A percentile compares a stretch with the other conserved stretches of the same genome.
phyloP scores from a whole-genome alignment of 1,140 invertebrate genomes.

The Stenopsyche tienmushanensis region DNA sequence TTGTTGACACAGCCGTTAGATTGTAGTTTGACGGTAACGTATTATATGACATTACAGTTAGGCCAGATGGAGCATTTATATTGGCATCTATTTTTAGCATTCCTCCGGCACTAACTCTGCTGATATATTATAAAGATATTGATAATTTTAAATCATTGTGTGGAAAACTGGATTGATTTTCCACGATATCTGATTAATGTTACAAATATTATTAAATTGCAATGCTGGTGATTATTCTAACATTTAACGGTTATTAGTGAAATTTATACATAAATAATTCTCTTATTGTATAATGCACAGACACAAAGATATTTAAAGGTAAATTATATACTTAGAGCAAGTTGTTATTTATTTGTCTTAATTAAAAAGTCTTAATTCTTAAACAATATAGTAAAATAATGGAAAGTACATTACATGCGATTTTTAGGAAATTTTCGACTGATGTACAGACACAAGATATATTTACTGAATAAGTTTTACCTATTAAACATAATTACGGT shows the following conservation, averaged over 20 bases:
- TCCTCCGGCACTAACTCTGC: constrained; percentile 21
- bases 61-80: constrained; percentile 34
- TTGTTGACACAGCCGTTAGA: constrained; percentile 50
- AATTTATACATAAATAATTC: constrained; percentile 57
- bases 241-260: constrained; percentile 50
- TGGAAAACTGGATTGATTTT: constrained; percentile 18
- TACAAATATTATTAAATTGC: constrained; percentile 29
- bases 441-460: constrained; percentile 54
- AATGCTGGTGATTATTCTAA: constrained; percentile 19
- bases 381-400: constrained; percentile 54
- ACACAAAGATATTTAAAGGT: constrained; percentile 52
- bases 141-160: constrained; percentile 20
- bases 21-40: constrained; percentile 51
- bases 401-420: constrained; percentile 58
- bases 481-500: constrained; percentile 54
- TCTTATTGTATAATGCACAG: constrained; percentile 55
- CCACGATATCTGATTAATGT: constrained; percentile 19
- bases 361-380: constrained; percentile 56
- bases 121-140: constrained; percentile 18
- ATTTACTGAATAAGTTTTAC: constrained; percentile 57
- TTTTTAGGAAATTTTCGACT: constrained; percentile 57
- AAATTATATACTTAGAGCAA: constrained; percentile 55
- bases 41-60: constrained; percentile 39
- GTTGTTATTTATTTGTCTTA: constrained; percentile 60
- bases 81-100: constrained; percentile 27